Evolutionary conservation across 2,113 vertebrate species (phyloP).

Genomic region (Heteronetta atricapilla): DNA sequence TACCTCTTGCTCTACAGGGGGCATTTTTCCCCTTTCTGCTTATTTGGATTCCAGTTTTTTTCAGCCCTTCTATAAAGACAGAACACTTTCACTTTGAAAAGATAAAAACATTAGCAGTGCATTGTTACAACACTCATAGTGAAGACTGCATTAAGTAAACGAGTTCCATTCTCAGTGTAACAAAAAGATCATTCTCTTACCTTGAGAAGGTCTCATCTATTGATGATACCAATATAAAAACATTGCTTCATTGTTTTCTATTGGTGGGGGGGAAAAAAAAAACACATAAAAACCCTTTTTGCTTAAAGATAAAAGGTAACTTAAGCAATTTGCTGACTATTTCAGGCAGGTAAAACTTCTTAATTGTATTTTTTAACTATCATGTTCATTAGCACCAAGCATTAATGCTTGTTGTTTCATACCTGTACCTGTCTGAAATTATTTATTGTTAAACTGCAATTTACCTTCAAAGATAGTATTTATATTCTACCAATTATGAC

Average conservation of each 20-base stretch:
- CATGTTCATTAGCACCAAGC: neutral
- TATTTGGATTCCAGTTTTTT: neutral
- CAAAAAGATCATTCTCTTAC: neutral
- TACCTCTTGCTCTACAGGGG: neutral
- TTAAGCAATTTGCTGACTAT: neutral
- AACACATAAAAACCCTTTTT: neutral
- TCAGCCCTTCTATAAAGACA: neutral
- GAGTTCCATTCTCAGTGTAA: neutral
- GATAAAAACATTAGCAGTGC: neutral
- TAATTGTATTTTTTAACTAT: neutral
- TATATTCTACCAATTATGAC: constrained; percentile 2
- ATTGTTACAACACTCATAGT: neutral
- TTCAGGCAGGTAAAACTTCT: neutral
- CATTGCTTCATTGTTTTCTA: neutral
- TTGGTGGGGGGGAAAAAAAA: neutral
- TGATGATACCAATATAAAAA: neutral
- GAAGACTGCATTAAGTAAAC: neutral
- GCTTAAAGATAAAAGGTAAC: neutral
- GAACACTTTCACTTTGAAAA: neutral
- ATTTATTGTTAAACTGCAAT: constrained; percentile 26
- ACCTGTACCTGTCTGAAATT: constrained; percentile 5
- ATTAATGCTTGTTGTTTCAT: neutral
- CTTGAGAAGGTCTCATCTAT: too few relatives aligned
- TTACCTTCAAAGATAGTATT: neutral
- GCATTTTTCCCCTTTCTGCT: neutral